These are phyloP conservation scores for Pristionchus exspectatus DNA, from an alignment of 2,888 invertebrate genomes.

Conservation along the genomic window DNA sequence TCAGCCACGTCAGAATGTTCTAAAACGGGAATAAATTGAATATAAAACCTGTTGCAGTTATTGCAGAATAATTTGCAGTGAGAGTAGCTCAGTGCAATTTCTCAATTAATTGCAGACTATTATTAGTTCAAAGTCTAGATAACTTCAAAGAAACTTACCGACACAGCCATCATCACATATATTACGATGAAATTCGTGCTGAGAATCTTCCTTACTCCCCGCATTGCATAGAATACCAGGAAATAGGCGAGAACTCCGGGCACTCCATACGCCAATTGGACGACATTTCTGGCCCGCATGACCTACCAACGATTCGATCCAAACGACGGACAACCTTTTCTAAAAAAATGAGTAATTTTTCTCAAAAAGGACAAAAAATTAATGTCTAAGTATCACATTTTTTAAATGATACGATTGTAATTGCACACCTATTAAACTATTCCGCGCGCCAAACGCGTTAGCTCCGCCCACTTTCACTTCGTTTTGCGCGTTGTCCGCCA, in stretches of 20 bases:
- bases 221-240: background rate
- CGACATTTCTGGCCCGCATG: background rate
- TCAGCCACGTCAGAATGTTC: background rate
- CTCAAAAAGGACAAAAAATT: too few species aligned
- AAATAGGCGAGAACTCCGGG: conserved; percentile 16
- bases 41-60: too few species aligned
- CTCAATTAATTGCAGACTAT: too few species aligned
- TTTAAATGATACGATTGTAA: too few species aligned
- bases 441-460: too few species aligned
- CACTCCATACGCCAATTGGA: background rate
- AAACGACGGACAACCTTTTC: background rate
- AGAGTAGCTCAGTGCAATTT: too few species aligned
- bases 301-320: background rate
- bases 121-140: background rate
- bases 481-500: too few species aligned
- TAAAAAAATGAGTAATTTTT: too few species aligned
- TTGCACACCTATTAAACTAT: too few species aligned
- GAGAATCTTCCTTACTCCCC: background rate
- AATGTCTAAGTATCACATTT: too few species aligned
- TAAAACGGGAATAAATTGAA: background rate
- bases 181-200: background rate
- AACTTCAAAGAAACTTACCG: background rate
- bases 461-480: too few species aligned
- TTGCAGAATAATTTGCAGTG: too few species aligned
- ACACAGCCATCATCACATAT: background rate